phyloP scores from a whole-genome alignment of 2,113 vertebrate genomes.

The Leptosomus discolor region DNA sequence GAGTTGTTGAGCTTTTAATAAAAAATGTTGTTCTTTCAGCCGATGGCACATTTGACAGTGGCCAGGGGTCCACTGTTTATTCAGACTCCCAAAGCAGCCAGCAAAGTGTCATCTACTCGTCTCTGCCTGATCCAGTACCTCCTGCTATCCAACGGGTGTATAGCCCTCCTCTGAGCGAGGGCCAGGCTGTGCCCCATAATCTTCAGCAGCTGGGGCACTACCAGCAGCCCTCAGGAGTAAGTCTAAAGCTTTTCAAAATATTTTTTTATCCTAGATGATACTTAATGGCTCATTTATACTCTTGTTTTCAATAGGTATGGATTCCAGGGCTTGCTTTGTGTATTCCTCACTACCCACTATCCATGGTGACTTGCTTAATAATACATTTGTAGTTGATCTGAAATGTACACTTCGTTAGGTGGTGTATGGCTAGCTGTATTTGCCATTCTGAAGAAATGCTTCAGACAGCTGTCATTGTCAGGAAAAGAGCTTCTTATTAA shows the following conservation, averaged over 20 bases:
- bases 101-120: slow-evolving; percentile 84
- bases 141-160: slow-evolving; percentile 76
- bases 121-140: slow-evolving; percentile 75
- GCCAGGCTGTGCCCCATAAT: slow-evolving; percentile 73
- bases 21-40: slow-evolving; percentile 68
- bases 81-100: slow-evolving; percentile 86
- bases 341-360: background rate
- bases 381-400: background rate
- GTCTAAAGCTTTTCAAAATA: background rate
- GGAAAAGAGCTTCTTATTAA: background rate
- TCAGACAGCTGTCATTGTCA: background rate
- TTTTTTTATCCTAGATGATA: accelerated
- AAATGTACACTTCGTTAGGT: accelerated
- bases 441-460: background rate
- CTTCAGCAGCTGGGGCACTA: slow-evolving; percentile 74
- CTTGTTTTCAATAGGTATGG: background rate
- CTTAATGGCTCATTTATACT: accelerated
- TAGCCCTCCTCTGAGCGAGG: slow-evolving; percentile 76
- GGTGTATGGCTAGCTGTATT: background rate
- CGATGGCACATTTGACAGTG: slow-evolving; percentile 87
- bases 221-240: slow-evolving; percentile 83
- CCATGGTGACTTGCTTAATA: background rate
- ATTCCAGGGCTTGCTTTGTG: background rate
- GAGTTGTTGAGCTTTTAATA: background rate
- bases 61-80: slow-evolving; percentile 81